Percentiles rank a stretch among this genome's conserved stretches.
These are phyloP conservation scores for Chironomus tepperi DNA, from an alignment of 1,140 invertebrate genomes.

Conservation along the genomic window DNA sequence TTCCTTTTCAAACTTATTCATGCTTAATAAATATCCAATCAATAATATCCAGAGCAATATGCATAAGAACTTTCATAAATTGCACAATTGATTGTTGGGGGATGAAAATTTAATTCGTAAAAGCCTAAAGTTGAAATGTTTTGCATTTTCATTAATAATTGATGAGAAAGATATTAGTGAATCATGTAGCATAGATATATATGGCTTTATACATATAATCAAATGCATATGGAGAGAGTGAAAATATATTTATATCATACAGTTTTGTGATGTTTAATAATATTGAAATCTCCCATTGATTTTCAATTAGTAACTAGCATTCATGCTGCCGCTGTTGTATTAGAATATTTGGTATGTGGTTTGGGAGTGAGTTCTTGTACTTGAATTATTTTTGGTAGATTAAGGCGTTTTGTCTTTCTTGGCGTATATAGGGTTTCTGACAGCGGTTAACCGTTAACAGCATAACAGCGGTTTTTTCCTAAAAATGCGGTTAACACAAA, in stretches of 20 bases:
- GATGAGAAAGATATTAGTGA: not conserved
- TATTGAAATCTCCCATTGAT: conserved; percentile 19
- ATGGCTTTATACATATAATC: no score
- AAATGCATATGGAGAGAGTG: not conserved
- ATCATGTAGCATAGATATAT: not conserved
- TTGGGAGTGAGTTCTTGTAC: no score
- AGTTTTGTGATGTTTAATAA: not conserved
- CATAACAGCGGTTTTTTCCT: no score
- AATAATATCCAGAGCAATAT: not conserved
- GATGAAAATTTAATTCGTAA: not conserved
- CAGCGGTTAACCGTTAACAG: no score
- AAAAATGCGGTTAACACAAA: no score
- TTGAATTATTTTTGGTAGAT: no score
- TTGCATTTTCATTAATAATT: conserved; percentile 7
- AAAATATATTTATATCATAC: not conserved
- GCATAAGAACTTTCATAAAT: not conserved
- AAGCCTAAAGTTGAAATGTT: not conserved
- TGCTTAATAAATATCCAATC: not conserved
- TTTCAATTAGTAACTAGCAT: not conserved
- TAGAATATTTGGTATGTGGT: no score
- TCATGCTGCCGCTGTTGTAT: no score
- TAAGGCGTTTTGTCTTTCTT: no score
- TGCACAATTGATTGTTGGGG: not conserved
- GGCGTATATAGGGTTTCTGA: no score
- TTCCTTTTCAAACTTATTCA: not conserved